phyloP scores from a whole-genome alignment of 2,797 vertebrate species.

The Rhinophrynus dorsalis region DNA sequence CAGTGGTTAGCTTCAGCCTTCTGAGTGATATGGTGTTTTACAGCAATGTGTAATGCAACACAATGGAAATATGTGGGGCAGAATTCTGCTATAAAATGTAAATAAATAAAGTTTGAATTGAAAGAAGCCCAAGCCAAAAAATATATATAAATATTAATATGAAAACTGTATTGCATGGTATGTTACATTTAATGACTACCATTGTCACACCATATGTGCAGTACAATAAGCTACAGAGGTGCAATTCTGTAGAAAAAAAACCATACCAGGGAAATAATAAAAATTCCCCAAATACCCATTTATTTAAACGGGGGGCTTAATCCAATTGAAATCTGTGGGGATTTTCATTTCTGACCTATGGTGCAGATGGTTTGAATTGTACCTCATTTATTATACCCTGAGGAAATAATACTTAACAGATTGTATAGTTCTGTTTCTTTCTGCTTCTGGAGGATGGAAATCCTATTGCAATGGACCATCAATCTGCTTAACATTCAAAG shows the following conservation, averaged over 20 bases:
- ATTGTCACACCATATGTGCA: conserved; percentile 23
- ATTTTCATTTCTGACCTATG: no score
- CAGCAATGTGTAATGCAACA: not conserved
- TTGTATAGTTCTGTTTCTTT: not conserved
- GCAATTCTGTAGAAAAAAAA: no score
- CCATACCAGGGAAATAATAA: no score
- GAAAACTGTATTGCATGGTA: conserved; percentile 47
- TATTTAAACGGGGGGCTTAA: no score
- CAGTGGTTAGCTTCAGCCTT: conserved; percentile 34
- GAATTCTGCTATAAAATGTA: conserved; percentile 24
- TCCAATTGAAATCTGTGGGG: no score
- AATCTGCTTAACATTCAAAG: not conserved
- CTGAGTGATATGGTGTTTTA: conserved; percentile 7
- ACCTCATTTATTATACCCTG: no score
- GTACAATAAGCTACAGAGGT: no score
- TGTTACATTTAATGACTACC: conserved; percentile 26
- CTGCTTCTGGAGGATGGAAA: not conserved
- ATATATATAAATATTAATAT: conserved; percentile 17
- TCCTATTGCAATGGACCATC: not conserved
- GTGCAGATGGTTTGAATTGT: no score
- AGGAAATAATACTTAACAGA: not conserved
- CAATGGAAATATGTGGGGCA: not conserved
- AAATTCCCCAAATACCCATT: no score
- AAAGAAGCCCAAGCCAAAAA: conserved; percentile 57
- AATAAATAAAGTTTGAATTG: conserved; percentile 52